phyloP scores from a whole-genome alignment of 2,888 invertebrate genomes.

The Ochlodes sylvanus region DNA sequence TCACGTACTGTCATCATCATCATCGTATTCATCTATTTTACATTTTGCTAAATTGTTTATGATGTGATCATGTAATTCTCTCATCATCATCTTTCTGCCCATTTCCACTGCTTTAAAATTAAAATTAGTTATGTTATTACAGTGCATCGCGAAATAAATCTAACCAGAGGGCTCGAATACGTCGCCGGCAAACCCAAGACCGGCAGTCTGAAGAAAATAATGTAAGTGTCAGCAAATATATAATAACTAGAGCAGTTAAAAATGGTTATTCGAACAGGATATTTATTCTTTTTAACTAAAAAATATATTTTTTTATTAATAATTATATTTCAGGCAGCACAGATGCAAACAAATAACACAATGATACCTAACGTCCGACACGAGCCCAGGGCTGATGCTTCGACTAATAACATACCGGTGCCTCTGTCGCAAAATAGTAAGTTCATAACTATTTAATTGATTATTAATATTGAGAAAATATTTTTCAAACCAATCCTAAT shows the following conservation, averaged over 20 bases:
- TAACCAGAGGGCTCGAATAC: slow-evolving; percentile 70
- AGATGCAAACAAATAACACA: slow-evolving; percentile 17
- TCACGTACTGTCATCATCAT: no score
- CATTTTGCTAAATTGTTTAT: no score
- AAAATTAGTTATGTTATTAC: slow-evolving; percentile 30
- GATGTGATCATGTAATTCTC: no score
- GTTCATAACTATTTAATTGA: slow-evolving; percentile 1
- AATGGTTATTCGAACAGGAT: no score
- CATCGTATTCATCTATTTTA: no score
- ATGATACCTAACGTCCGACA: slow-evolving; percentile 58
- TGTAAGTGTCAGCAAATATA: slow-evolving; percentile 49
- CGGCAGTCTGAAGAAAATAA: slow-evolving; percentile 66
- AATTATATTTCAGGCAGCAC: slow-evolving; percentile 9
- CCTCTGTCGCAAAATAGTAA: slow-evolving; percentile 58
- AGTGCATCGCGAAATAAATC: slow-evolving; percentile 75
- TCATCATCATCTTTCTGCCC: no score
- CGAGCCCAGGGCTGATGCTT: slow-evolving; percentile 64
- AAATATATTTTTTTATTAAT: background rate
- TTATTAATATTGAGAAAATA: background rate
- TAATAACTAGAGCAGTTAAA: no score
- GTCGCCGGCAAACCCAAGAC: slow-evolving; percentile 70
- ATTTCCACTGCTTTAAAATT: background rate
- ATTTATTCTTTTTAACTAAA: no score
- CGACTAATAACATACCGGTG: slow-evolving; percentile 72
- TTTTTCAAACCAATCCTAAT: slow-evolving; percentile 6